Evolutionary conservation across 2,797 vertebrate genomes (phyloP).

Genomic region (Enteromius unitaeniatus): DNA sequence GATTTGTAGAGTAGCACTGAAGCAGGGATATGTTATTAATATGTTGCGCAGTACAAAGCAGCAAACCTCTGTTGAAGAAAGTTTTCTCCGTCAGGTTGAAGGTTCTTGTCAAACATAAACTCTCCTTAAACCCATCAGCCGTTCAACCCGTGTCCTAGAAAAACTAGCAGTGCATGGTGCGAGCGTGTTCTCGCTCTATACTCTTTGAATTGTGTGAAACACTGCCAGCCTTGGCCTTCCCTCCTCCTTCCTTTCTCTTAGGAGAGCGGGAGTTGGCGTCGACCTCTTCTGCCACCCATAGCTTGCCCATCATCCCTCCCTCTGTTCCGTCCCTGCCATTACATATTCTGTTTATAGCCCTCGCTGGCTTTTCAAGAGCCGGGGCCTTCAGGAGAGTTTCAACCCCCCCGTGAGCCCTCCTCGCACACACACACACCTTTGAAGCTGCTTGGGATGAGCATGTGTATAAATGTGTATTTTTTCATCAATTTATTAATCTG

Average conservation of each 20-base stretch:
- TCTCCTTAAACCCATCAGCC: slow-evolving; percentile 7
- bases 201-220: slow-evolving; percentile 73
- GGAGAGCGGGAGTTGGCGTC: slow-evolving; percentile 79
- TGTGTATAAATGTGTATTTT: slow-evolving; percentile 79
- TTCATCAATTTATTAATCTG: slow-evolving; percentile 76
- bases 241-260: slow-evolving; percentile 73
- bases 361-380: slow-evolving; percentile 75
- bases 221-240: slow-evolving; percentile 78
- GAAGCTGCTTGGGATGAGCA: slow-evolving; percentile 79
- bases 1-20: neutral
- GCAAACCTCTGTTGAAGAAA: neutral
- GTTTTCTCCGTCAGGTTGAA: neutral
- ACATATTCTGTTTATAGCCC: slow-evolving; percentile 85
- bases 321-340: slow-evolving; percentile 75
- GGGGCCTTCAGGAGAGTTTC: slow-evolving; percentile 81
- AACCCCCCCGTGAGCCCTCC: slow-evolving; percentile 77
- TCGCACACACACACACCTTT: slow-evolving; percentile 66
- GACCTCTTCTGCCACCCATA: slow-evolving; percentile 73
- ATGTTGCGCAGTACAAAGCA: neutral
- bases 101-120: slow-evolving; percentile 8
- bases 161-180: slow-evolving; percentile 34
- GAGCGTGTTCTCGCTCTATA: slow-evolving; percentile 27
- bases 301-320: slow-evolving; percentile 75
- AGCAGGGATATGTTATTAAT: neutral
- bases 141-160: slow-evolving; percentile 51